Evolutionary conservation across 2,797 vertebrate species (phyloP).

Genomic region (Chelon auratus): DNA sequence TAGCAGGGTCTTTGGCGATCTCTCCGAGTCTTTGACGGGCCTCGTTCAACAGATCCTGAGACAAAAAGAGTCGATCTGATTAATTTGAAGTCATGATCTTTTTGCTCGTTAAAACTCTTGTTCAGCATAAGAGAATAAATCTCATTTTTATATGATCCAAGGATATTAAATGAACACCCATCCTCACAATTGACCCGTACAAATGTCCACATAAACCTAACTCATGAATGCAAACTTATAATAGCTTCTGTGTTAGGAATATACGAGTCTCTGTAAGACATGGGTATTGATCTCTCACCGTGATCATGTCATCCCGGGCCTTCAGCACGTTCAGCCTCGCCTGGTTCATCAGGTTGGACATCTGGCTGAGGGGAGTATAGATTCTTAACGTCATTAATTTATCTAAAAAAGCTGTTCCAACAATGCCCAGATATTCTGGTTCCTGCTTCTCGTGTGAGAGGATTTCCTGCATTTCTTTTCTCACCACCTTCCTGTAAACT

Average conservation of each 20-base stretch:
- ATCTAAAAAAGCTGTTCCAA: background rate
- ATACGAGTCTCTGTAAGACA: background rate
- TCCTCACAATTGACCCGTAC: background rate
- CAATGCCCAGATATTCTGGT: background rate
- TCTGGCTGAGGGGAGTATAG: constrained; percentile 85
- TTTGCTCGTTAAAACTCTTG: background rate
- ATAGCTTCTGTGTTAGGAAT: too few relatives aligned
- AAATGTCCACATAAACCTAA: background rate
- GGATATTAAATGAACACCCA: background rate
- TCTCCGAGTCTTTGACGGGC: constrained; percentile 89
- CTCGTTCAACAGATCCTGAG: constrained; percentile 87
- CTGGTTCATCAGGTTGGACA: constrained; percentile 98
- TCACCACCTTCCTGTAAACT: background rate
- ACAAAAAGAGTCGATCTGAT: background rate
- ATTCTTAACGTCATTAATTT: background rate
- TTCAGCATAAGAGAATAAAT: background rate
- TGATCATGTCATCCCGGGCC: constrained; percentile 94
- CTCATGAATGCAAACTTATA: background rate
- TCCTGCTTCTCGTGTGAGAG: background rate
- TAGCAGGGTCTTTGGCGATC: constrained; percentile 88
- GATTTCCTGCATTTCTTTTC: background rate
- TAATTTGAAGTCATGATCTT: background rate
- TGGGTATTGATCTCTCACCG: constrained; percentile 80
- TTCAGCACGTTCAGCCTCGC: constrained; percentile 95
- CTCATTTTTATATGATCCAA: background rate